Conservation (phyloP, 2,888 invertebrate species). For the Camptogramma bilineatum region DNA sequence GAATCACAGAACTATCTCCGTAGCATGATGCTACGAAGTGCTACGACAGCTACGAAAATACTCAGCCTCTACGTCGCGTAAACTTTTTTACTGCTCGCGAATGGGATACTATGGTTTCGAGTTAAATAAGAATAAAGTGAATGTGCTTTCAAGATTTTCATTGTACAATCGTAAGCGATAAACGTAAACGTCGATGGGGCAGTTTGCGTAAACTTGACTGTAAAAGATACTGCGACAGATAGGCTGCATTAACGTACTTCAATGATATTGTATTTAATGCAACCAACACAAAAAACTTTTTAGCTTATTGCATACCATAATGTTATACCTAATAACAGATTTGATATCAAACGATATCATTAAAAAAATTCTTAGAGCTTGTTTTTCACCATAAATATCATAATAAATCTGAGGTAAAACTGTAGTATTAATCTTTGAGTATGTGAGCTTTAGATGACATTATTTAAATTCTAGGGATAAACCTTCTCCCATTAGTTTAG, state of each 20-base stretch:
- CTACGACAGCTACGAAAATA: not conserved
- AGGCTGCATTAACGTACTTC: slow-evolving; percentile 7
- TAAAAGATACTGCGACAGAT: slow-evolving; percentile 12
- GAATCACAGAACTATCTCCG: not conserved
- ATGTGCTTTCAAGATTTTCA: slow-evolving; percentile 14
- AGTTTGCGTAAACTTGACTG: slow-evolving; percentile 16
- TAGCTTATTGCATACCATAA: no score
- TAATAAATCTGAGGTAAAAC: no score
- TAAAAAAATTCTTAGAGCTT: no score
- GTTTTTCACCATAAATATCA: no score
- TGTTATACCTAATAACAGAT: no score
- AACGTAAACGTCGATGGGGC: slow-evolving; percentile 16
- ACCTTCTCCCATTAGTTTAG: no score
- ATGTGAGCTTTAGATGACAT: no score
- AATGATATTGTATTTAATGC: no score
- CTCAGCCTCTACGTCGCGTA: not conserved
- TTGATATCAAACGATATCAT: no score
- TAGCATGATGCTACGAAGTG: not conserved
- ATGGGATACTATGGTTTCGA: not conserved
- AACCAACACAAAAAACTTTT: no score
- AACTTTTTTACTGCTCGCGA: not conserved
- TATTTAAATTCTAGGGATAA: no score
- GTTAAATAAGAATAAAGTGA: not conserved
- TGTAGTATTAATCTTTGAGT: no score
- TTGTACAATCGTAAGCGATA: slow-evolving; percentile 15